These are phyloP conservation scores for Empis livida DNA, from an alignment of 2,888 invertebrate species.

Conservation along the genomic window DNA sequence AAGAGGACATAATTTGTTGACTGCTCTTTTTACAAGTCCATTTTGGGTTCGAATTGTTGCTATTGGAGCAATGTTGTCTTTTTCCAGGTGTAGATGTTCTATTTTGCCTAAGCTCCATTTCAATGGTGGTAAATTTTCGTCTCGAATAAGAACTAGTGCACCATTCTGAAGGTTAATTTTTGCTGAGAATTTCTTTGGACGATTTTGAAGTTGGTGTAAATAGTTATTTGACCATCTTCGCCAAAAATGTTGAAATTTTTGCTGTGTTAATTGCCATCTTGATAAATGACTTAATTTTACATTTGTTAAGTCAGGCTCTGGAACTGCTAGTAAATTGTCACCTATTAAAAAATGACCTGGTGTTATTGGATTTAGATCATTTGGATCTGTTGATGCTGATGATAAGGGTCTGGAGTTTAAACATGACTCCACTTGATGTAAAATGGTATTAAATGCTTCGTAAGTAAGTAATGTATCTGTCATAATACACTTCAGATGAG, in stretches of 20 bases:
- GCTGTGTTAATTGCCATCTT: conserved; percentile 1
- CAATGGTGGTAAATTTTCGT: conserved; percentile 1
- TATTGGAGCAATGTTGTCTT: neutral
- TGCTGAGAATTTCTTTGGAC: neutral
- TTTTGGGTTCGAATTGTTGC: neutral
- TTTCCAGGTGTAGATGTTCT: neutral
- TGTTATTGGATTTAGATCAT: conserved; percentile 3
- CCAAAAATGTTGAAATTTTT: neutral
- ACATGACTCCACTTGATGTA: neutral
- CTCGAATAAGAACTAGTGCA: neutral
- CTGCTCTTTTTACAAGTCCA: neutral
- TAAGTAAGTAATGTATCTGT: neutral
- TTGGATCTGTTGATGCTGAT: neutral
- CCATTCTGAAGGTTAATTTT: neutral
- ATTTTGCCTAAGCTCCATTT: neutral
- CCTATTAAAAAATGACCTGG: conserved; percentile 9
- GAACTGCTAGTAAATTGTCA: conserved; percentile 3
- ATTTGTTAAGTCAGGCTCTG: conserved; percentile 5
- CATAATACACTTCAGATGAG: conserved; percentile 7
- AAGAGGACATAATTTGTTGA: neutral
- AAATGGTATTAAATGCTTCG: neutral
- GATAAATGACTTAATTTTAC: conserved; percentile 6
- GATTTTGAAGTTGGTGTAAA: neutral
- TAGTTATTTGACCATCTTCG: conserved; percentile 1
- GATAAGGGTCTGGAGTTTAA: neutral